Percentiles rank a stretch among this genome's conserved stretches.
Evolutionary conservation across 1,140 invertebrate genomes (phyloP).

Genomic region (Apolygus lucorum): DNA sequence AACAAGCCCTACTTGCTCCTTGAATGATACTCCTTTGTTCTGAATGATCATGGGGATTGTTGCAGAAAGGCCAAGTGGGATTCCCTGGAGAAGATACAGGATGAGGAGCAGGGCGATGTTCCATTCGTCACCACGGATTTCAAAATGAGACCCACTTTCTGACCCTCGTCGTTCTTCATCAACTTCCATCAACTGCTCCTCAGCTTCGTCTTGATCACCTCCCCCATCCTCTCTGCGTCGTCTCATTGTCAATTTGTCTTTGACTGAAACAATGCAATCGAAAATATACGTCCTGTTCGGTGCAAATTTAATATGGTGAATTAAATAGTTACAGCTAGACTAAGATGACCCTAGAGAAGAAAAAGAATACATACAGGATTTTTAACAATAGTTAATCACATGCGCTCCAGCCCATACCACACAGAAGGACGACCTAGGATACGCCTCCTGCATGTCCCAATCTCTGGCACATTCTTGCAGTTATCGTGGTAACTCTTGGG

Average conservation of each 20-base stretch:
- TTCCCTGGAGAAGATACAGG: slow-evolving; percentile 90
- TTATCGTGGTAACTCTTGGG: no score
- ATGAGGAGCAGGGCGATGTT: slow-evolving; percentile 82
- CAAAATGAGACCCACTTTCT: slow-evolving; percentile 28
- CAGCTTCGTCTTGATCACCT: not conserved
- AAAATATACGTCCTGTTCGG: no score
- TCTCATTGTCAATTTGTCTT: not conserved
- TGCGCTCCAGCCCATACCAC: no score
- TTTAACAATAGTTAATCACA: no score
- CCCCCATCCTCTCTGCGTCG: not conserved
- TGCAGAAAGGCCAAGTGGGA: slow-evolving; percentile 85
- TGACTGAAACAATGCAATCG: not conserved
- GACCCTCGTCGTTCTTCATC: not conserved
- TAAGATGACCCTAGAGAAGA: no score
- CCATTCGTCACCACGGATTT: slow-evolving; percentile 58
- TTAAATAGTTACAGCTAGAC: no score
- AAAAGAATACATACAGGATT: no score
- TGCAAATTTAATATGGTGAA: no score
- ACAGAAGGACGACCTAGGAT: no score
- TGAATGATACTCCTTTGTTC: slow-evolving; percentile 81
- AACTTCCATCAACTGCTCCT: not conserved
- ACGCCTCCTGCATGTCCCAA: no score
- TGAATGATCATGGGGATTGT: slow-evolving; percentile 94
- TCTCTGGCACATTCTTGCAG: no score
- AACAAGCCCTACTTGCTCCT: slow-evolving; percentile 55